Base-by-base conservation (phyloP, 2,113 vertebrate species). In the Sorex fumeus region DNA sequence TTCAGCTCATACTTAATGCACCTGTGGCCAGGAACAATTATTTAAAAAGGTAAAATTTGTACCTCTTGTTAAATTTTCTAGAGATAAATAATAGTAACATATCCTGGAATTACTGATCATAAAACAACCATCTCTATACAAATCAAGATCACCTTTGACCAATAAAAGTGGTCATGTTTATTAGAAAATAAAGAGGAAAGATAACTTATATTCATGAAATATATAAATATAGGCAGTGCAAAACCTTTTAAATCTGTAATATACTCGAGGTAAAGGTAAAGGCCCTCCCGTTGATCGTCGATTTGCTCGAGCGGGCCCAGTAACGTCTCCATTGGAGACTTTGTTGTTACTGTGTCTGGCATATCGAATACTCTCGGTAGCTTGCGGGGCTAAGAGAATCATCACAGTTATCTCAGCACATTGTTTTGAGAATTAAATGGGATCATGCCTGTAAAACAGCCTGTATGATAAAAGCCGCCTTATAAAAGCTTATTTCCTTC, bases 381-480 rank as follows among this genome's bases (percentile, higher is more conserved):
- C n/a, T n/a, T n/a, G n/a, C n/a, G n/a, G n/a, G n/a, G n/a, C n/a
- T n/a, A n/a, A 85, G 75, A 90, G 2, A 30, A 50, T 3, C 60
- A 28, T 34, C 8, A 57, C 25, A 76, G 11, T 76, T 53, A 87
- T 67, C 3, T 84, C 10, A 32, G 36, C 43, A 23, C 8, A 23
- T 25, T 91, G 25, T 30, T 88, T 84, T 47, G 45, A 76, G 32
- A 88, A 86, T 21, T 28, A 92, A 88, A 53, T 64, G 30, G 27
- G 36, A 71, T 60, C 8, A 19, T 36, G 3, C 27, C n/a, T 27
- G 21, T 36, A 30, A 9, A 78, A 88, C 4, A 5, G 13, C 25
- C 28, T 47, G n/a, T 57, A 32, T 32, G 45, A 10, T 1, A 12
- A 23, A 86, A 87, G 21, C 15, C 60, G 25, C 62, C 9, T 57